phyloP scores from a whole-genome alignment of 2,797 vertebrate species.

The Mergus octosetaceus region DNA sequence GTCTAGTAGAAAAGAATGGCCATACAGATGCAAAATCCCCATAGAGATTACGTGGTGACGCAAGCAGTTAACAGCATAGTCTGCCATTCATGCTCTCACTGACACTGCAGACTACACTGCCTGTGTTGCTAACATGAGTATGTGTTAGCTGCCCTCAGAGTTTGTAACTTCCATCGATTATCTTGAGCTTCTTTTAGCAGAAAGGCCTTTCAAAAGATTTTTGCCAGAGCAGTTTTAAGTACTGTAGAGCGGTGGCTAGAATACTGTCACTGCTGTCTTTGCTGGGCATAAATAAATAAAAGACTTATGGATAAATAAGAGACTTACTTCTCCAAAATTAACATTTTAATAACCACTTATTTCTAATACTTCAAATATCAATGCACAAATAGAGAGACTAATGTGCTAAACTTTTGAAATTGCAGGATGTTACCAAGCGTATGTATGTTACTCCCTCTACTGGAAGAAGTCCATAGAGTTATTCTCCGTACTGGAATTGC shows the following conservation, averaged over 20 bases:
- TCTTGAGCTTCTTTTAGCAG: not conserved
- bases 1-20: not conserved
- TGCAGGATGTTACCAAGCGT: not conserved
- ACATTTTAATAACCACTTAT: not conserved
- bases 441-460: slow-evolving; percentile 50
- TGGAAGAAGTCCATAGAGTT: not conserved
- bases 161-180: not conserved
- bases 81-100: not conserved
- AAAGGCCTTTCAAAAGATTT: not conserved
- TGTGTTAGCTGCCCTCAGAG: not conserved
- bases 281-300: not conserved
- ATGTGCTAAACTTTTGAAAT: not conserved
- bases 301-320: not conserved
- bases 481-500: not conserved
- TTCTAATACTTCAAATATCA: not conserved
- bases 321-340: not conserved
- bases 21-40: not conserved
- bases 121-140: not conserved
- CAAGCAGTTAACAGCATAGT: not conserved
- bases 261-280: not conserved
- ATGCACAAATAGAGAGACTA: not conserved
- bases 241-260: not conserved
- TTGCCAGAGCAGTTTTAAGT: not conserved
- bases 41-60: not conserved
- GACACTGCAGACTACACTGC: not conserved